Base-by-base conservation (phyloP, 2,888 invertebrate species). In the Drosophila pullipes region DNA sequence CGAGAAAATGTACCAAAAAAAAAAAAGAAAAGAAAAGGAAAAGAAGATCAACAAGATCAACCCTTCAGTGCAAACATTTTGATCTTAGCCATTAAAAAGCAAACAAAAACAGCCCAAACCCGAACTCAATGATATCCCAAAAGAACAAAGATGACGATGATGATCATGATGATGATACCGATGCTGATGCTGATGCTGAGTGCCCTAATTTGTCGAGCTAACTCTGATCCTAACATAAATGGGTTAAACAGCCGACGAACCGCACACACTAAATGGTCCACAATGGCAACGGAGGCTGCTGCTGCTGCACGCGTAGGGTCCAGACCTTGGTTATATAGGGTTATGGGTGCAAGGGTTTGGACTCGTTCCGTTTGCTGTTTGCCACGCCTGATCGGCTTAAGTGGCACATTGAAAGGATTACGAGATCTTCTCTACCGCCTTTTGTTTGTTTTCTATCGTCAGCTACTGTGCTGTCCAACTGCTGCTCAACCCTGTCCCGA, bases 321-420 rank as follows among this genome's bases (percentile, higher is more conserved):
- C 62, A 61, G 64, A 63, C 55, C 71, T 62, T 67, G 59, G 53
- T 9, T 50, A 50, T 50, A 50, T 62, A 53, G 71, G 66, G 52
- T 58, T 77, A 44, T 44, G 64, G 60, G 60, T 66, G 53, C 65
- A 79, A 84, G 82, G 87, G 82, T 73, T 82, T 65, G 57, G 67
- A 63, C 60, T 69, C 67, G 55, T 69, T 61, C 53, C 49, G 63
- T 64, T 66, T 74, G 57, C 61, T 57, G 62, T 70, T 76, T 83
- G 87, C 85, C 86, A 90, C 82, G 91, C 91, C 90, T 93, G 93
- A 93, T 93, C 92, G 89, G 92, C 93, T 93, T 93, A 93, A 93
- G 93, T 92, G 92, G 91, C 92, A 84, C 92, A 93, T 90, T 93
- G 92, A 93, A 93, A 92, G 93, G 92, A 93, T 93, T 93, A 93